These are phyloP conservation scores for Smittia aterrima DNA, from an alignment of 2,888 invertebrate genomes.

Conservation along the genomic window DNA sequence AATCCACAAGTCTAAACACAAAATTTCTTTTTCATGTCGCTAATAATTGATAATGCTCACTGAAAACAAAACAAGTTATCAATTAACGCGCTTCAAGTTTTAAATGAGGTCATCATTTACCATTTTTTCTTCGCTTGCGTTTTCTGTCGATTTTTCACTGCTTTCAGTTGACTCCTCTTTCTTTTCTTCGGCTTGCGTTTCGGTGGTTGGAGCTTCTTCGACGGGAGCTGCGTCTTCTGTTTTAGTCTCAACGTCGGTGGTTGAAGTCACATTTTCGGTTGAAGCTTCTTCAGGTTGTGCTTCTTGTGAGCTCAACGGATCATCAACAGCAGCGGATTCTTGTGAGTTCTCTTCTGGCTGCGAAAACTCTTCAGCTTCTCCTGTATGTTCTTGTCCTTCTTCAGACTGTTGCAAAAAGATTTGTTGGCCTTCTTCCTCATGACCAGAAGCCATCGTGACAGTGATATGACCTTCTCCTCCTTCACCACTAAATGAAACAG, in stretches of 20 bases:
- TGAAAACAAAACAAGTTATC: not conserved
- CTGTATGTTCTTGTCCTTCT: constrained; percentile 18
- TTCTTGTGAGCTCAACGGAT: not conserved
- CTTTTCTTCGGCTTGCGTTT: not conserved
- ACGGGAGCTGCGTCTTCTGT: not conserved
- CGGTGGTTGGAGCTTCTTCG: constrained; percentile 7
- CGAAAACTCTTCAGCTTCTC: not conserved
- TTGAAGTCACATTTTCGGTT: not conserved
- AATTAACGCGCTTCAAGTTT: not conserved
- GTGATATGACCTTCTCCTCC: constrained; percentile 50
- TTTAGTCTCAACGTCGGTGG: not conserved
- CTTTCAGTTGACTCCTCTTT: not conserved
- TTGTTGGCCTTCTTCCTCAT: constrained; percentile 46
- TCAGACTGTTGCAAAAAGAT: constrained; percentile 21
- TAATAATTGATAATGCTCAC: not conserved
- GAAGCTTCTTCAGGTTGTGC: not conserved
- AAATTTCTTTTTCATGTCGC: too few relatives aligned
- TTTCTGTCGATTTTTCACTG: not conserved
- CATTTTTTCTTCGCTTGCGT: not conserved
- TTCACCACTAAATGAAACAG: constrained; percentile 49
- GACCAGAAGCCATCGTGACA: constrained; percentile 48
- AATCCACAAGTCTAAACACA: too few relatives aligned
- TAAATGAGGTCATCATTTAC: not conserved
- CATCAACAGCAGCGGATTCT: not conserved
- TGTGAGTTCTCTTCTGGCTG: constrained; percentile 25